phyloP scores from a whole-genome alignment of 2,888 invertebrate species.

The Eupeodes latifasciatus region DNA sequence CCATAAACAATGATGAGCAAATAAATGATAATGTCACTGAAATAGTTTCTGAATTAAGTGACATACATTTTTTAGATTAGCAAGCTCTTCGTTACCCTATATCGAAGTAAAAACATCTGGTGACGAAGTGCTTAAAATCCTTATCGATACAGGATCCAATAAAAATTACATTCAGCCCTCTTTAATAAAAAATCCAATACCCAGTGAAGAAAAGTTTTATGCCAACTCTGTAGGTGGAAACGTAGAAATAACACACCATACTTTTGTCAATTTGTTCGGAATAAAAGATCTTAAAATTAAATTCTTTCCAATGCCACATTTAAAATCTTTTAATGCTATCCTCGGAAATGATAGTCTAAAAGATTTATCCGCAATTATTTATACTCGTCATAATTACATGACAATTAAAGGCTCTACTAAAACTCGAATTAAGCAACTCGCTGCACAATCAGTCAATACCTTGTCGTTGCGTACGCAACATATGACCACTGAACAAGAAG shows the following conservation, averaged over 20 bases:
- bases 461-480: not conserved
- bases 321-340: not conserved
- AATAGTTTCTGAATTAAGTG: no score
- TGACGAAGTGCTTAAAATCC: no score
- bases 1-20: no score
- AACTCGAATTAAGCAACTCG: slow-evolving; percentile 2
- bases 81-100: no score
- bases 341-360: no score
- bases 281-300: slow-evolving; percentile 32
- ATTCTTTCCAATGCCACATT: not conserved
- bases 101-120: no score
- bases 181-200: not conserved
- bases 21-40: no score
- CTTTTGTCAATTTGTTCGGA: slow-evolving; percentile 7
- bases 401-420: not conserved
- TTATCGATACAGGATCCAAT: no score
- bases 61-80: no score
- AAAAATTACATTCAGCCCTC: not conserved
- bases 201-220: not conserved
- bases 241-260: slow-evolving; percentile 2
- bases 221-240: slow-evolving; percentile 19
- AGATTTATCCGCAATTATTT: not conserved
- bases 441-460: not conserved
- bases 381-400: not conserved
- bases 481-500: not conserved